Evolutionary conservation across 2,797 vertebrate genomes (phyloP).

Genomic region (Paratrypauchen microcephalus): DNA sequence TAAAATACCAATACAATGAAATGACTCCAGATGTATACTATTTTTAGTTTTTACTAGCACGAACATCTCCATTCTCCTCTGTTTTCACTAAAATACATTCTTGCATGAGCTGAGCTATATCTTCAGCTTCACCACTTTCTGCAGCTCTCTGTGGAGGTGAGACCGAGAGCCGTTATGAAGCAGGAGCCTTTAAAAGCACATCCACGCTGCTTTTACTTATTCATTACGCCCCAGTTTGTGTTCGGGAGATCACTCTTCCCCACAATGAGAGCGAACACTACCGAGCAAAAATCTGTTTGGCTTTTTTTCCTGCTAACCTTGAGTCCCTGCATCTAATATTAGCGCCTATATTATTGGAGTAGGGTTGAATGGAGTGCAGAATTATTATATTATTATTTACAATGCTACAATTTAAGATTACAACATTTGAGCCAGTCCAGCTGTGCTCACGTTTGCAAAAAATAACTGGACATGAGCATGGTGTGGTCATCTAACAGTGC

Average conservation of each 20-base stretch:
- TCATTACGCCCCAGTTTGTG: slow-evolving; percentile 76
- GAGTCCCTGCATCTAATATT: slow-evolving; percentile 15
- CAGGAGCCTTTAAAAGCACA: slow-evolving; percentile 72
- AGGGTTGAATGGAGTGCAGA: slow-evolving; percentile 4
- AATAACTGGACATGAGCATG: no score
- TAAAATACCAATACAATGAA: no score
- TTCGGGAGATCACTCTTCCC: slow-evolving; percentile 56
- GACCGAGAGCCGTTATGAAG: slow-evolving; percentile 39
- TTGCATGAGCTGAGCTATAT: slow-evolving; percentile 18
- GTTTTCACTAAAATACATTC: slow-evolving; percentile 16
- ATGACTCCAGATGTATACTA: background rate
- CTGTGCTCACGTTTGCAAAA: no score
- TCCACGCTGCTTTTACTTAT: slow-evolving; percentile 76
- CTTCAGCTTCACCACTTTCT: slow-evolving; percentile 13
- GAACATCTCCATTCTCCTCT: background rate
- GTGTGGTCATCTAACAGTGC: no score
- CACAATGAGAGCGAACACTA: slow-evolving; percentile 46
- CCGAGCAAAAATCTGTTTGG: slow-evolving; percentile 42
- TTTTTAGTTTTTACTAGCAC: background rate
- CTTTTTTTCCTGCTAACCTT: slow-evolving; percentile 26
- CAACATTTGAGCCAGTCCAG: no score
- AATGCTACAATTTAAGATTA: no score
- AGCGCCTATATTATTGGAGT: slow-evolving; percentile 8
- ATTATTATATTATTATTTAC: no score
- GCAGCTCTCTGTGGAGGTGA: slow-evolving; percentile 39